Evolutionary conservation across 2,113 vertebrate genomes (phyloP), one percentile per base, ranked within the genome.

Genomic region (Petrocephalus microphthalmus): DNA sequence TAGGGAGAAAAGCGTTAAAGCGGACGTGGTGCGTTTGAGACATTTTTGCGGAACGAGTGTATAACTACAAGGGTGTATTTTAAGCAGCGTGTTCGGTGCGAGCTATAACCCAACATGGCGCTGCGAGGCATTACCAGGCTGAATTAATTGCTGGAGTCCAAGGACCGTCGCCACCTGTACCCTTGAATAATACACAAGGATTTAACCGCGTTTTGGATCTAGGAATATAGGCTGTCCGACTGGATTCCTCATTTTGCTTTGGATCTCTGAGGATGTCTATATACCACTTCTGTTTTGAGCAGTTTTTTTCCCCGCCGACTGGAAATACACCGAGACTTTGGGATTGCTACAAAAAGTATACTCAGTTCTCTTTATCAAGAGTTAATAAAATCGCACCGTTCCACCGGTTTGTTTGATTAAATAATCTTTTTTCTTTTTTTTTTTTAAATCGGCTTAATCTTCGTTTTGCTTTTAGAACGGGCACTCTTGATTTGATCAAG

Each of bases 101-200:
- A 89, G 89, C 88, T 53, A 84, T 87, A 89, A 90, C 89, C 88
- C 91, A 91, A 92, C 92, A 93, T 93, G 93, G 93, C 93, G 91
- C 91, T 93, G 90, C 90, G 91, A 91, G 90, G 88, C 88, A 89
- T 91, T 89, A 91, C 88, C 89, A 90, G 89, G 88, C 91, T 88
- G 87, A 90, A 90, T 89, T 93, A 90, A 91, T 90, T 91, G 74
- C 83, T 89, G 81, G 89, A 91, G 87, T 90, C 89, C 87, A 89
- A 82, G 89, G 91, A 91, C 88, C 87, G 81, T 87, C 91, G 89
- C 89, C 91, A 91, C 90, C 90, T 92, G 89, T 92, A 91, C 91
- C 84, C 89, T 87, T 88, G 89, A 85, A 71, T 57, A 52, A 60
- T 52, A 54, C 87, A 19, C 78, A 45, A 45, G 87, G 53, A 86